Evolutionary conservation across 2,888 invertebrate genomes (phyloP).

Genomic region (Cepaea hortensis): DNA sequence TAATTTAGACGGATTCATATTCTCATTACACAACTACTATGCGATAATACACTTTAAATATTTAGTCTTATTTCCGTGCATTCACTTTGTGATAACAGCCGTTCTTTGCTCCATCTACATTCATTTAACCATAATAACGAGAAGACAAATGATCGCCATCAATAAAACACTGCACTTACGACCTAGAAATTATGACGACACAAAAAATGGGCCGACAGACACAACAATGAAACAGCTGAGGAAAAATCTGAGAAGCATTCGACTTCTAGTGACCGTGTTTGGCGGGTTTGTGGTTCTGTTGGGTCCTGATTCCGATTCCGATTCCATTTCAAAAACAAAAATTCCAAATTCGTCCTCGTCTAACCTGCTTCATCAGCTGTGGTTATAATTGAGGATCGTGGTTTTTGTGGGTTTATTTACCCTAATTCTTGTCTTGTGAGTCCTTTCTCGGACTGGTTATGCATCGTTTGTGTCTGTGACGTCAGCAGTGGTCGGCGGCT

Average conservation of each 20-base stretch:
- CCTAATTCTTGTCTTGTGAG: too few species aligned
- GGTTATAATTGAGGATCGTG: too few species aligned
- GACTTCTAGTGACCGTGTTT: background rate
- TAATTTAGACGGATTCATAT: background rate
- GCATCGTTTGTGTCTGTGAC: too few species aligned
- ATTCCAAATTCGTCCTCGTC: too few species aligned
- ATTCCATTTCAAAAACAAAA: too few species aligned
- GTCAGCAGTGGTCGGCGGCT: too few species aligned
- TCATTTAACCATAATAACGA: background rate
- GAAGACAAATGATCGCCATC: background rate
- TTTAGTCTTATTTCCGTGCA: background rate
- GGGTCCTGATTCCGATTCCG: too few species aligned
- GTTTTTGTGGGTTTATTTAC: too few species aligned
- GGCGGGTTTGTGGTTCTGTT: background rate
- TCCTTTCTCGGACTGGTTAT: too few species aligned
- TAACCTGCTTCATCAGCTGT: too few species aligned
- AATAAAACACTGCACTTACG: too few species aligned
- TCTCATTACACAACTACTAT: background rate
- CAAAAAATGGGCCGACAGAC: background rate
- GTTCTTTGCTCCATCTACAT: background rate
- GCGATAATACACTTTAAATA: background rate
- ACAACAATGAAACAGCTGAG: background rate
- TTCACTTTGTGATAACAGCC: background rate
- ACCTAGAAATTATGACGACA: background rate
- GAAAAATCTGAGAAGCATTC: background rate